Evolutionary conservation across 2,113 vertebrate species (phyloP).

Genomic region (Plestiodon gilberti): DNA sequence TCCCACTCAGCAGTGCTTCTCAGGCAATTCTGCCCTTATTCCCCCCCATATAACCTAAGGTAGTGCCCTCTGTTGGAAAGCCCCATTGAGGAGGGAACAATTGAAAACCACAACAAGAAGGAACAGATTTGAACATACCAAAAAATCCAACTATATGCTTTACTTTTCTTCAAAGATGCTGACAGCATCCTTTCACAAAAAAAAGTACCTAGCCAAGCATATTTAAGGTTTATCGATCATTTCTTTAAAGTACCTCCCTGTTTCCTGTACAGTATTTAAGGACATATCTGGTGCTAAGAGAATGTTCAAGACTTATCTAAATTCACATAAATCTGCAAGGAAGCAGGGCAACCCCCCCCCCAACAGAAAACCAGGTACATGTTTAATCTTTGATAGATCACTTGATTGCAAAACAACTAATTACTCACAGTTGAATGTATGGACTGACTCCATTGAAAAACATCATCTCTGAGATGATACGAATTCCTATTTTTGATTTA

Average conservation of each 20-base stretch:
- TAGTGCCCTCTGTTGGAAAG: conserved; percentile 69
- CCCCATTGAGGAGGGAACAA: conserved; percentile 63
- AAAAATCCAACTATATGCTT: background rate
- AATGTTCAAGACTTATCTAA: background rate
- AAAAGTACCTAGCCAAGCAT: background rate
- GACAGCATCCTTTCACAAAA: conserved; percentile 4
- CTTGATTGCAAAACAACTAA: background rate
- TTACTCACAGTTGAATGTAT: background rate
- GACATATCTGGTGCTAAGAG: too few relatives aligned
- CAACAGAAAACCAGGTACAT: too few relatives aligned
- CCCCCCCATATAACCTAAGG: conserved; percentile 55
- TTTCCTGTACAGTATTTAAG: background rate
- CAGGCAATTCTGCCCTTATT: conserved; percentile 55
- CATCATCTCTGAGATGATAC: too few relatives aligned
- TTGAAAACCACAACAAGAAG: conserved; percentile 69
- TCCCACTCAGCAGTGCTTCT: conserved; percentile 51
- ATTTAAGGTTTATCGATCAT: background rate
- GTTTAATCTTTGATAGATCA: background rate
- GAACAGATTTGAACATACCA: conserved; percentile 49
- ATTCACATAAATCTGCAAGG: background rate
- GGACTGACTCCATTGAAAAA: too few relatives aligned
- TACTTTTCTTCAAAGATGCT: conserved; percentile 19
- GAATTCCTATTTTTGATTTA: background rate
- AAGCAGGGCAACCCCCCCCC: background rate
- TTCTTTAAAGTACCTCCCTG: background rate